Conservation (phyloP, 2,797 vertebrate genomes). For the Lithobates sylvaticus region DNA sequence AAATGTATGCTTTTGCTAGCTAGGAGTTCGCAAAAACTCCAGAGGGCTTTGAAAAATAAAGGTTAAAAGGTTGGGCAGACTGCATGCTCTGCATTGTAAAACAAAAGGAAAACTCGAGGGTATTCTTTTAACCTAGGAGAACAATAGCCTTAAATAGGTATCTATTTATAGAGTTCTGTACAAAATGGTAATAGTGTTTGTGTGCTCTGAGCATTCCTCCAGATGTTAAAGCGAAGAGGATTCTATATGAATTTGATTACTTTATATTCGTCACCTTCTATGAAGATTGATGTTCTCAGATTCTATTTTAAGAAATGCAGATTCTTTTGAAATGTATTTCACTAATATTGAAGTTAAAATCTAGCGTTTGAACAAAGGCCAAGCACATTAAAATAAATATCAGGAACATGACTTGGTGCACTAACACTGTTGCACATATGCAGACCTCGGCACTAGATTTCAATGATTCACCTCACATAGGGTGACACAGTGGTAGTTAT, state of each 20-base stretch:
- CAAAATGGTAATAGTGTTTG: conserved; percentile 34
- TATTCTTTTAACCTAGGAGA: conserved; percentile 44
- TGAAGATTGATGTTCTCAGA: not conserved
- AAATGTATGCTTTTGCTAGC: too few relatives aligned
- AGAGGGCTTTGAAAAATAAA: conserved; percentile 18
- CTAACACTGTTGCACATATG: too few relatives aligned
- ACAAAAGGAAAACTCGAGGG: conserved; percentile 48
- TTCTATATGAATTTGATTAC: conserved; percentile 12
- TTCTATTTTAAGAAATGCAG: not conserved
- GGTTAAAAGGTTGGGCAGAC: conserved; percentile 47
- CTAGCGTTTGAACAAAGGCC: too few relatives aligned
- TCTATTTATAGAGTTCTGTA: conserved; percentile 38
- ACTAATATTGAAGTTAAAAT: too few relatives aligned
- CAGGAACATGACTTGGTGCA: too few relatives aligned
- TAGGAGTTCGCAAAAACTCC: not conserved
- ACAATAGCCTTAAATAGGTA: conserved; percentile 48
- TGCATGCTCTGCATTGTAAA: conserved; percentile 37
- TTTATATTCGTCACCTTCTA: not conserved
- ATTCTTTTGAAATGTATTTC: too few relatives aligned
- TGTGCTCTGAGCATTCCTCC: conserved; percentile 42
- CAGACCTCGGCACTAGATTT: too few relatives aligned
- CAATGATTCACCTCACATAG: too few relatives aligned
- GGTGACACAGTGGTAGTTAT: too few relatives aligned
- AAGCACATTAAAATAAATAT: too few relatives aligned
- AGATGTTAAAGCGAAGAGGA: conserved; percentile 44